Evolutionary conservation across 2,113 vertebrate species (phyloP).

Genomic region (Neodon shergylaensis): DNA sequence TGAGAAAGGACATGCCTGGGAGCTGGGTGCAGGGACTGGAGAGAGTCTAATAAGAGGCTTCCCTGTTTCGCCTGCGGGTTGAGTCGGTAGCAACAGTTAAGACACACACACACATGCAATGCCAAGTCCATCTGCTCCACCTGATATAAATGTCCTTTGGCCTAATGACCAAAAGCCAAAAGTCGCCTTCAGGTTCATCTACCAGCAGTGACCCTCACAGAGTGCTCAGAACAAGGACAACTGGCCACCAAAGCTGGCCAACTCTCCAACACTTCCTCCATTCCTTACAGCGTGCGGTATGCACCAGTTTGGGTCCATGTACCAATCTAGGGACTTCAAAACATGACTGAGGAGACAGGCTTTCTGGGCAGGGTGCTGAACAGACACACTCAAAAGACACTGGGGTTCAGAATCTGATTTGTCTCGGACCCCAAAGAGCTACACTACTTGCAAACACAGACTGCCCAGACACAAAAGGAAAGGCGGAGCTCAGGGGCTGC

Average conservation of each 20-base stretch:
- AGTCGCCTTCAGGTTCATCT: not conserved
- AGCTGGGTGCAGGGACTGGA: not conserved
- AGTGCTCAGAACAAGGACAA: not conserved
- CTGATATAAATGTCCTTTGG: not conserved
- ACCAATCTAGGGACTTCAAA: not conserved
- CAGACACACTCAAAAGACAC: not conserved
- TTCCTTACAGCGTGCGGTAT: not conserved
- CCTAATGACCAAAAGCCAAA: not conserved
- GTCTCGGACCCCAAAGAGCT: not conserved
- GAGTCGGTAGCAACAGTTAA: not conserved
- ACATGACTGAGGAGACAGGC: not conserved
- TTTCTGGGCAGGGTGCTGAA: not conserved
- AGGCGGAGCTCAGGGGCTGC: not conserved
- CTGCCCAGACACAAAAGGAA: constrained; percentile 28
- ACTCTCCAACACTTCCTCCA: not conserved
- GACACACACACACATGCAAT: not conserved
- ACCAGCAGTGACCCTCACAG: not conserved
- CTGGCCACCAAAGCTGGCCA: not conserved
- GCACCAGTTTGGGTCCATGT: not conserved
- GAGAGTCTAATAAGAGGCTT: not conserved
- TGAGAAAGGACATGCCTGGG: not conserved
- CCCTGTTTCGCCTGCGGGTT: not conserved
- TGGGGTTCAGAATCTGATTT: not conserved
- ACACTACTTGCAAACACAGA: not conserved
- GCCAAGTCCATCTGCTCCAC: not conserved